Evolutionary conservation across 92 coral and sea anemone genomes (phyloP).

Genomic region (Umimayanthus kanabou): DNA sequence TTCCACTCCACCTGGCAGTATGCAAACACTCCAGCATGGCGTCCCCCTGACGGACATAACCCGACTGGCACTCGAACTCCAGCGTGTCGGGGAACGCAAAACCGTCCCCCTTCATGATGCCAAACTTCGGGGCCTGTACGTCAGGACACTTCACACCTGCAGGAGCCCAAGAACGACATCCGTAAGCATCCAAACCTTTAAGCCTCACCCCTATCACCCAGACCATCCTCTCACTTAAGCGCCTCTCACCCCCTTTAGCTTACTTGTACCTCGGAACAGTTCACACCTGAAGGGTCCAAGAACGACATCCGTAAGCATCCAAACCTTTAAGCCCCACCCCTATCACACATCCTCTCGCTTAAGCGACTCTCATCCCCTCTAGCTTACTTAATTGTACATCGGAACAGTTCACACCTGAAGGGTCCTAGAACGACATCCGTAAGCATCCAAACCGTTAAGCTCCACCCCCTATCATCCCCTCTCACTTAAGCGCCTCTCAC

Average conservation of each 20-base stretch:
- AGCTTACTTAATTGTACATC: slow-evolving; percentile 23
- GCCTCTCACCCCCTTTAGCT: no score
- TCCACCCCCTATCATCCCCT: no score
- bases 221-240: no score
- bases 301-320: background rate
- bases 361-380: no score
- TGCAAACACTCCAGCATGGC: slow-evolving; percentile 74
- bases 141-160: slow-evolving; percentile 83
- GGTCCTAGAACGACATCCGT: background rate
- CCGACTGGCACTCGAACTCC: slow-evolving; percentile 75
- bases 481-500: no score
- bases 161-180: background rate
- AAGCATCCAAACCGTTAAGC: no score
- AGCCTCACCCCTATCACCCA: no score
- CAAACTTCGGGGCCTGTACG: slow-evolving; percentile 70
- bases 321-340: no score
- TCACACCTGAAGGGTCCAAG: slow-evolving; percentile 62
- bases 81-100: slow-evolving; percentile 87
- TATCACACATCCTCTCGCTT: no score
- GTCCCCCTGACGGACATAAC: slow-evolving; percentile 80
- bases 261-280: slow-evolving; percentile 59
- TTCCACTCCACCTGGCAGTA: slow-evolving; percentile 81
- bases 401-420: slow-evolving; percentile 83
- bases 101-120: slow-evolving; percentile 76
- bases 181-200: no score